phyloP scores from a whole-genome alignment of 2,888 invertebrate species.

The Alloscopus bannaensis region DNA sequence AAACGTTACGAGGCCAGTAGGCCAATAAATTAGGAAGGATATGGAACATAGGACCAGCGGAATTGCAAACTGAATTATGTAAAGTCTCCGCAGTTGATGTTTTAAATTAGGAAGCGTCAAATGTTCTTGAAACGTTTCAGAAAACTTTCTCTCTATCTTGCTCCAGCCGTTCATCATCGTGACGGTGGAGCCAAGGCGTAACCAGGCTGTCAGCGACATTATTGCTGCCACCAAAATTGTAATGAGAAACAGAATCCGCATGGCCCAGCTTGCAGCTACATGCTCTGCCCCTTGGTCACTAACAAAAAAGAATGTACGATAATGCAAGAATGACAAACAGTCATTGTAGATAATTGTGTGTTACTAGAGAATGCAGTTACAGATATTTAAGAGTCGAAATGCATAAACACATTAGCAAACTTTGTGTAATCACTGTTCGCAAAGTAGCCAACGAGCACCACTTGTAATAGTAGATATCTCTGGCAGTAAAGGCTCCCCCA shows the following conservation, averaged over 20 bases:
- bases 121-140: not conserved
- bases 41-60: too few species aligned
- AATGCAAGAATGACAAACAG: too few species aligned
- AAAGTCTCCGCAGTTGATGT: not conserved
- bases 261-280: too few species aligned
- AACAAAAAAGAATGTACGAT: too few species aligned
- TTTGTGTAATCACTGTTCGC: not conserved
- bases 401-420: not conserved
- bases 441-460: conserved; percentile 1
- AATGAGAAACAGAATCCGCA: too few species aligned
- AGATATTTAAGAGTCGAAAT: not conserved
- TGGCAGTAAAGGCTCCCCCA: too few species aligned
- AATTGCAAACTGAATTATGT: not conserved
- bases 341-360: too few species aligned
- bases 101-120: not conserved
- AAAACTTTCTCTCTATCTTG: conserved; percentile 13
- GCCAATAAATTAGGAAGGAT: too few species aligned
- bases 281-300: too few species aligned
- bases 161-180: conserved; percentile 10
- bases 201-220: not conserved
- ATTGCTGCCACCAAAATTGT: not conserved
- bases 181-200: conserved; percentile 5
- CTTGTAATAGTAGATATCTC: conserved; percentile 1
- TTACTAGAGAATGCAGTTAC: too few species aligned
- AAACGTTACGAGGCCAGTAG: conserved; percentile 1